These are phyloP conservation scores for Anthoscopus minutus DNA, from an alignment of 2,113 vertebrate species.

Conservation along the genomic window DNA sequence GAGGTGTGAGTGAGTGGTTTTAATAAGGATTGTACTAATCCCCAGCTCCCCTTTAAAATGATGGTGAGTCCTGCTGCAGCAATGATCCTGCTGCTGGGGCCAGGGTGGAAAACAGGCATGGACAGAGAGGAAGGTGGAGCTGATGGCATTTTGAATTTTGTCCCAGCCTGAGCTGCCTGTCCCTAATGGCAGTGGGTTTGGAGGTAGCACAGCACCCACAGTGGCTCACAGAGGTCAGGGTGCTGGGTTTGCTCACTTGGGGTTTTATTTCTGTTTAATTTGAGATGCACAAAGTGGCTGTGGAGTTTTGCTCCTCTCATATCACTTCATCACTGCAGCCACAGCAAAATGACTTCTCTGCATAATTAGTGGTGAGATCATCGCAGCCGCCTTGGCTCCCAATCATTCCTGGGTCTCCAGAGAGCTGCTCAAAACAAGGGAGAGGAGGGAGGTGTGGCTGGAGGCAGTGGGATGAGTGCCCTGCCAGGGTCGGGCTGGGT, in stretches of 20 bases:
- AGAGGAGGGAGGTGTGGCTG: not conserved
- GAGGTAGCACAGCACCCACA: constrained; percentile 6
- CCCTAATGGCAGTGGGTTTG: constrained; percentile 29
- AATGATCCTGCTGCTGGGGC: not conserved
- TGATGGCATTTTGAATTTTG: constrained; percentile 55
- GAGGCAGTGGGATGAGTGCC: not conserved
- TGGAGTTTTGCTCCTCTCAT: not conserved
- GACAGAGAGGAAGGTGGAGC: not conserved
- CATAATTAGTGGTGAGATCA: constrained; percentile 62
- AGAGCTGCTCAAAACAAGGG: not conserved
- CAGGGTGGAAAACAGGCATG: not conserved
- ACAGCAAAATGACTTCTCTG: constrained; percentile 46
- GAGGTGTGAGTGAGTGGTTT: constrained; percentile 38
- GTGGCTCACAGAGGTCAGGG: not conserved
- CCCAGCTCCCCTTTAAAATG: not conserved
- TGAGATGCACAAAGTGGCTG: not conserved
- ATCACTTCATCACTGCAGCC: constrained; percentile 6
- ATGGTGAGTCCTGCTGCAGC: not conserved
- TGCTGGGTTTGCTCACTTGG: not conserved
- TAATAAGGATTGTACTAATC: constrained; percentile 24
- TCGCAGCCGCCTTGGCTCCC: not conserved
- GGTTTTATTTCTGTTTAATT: not conserved
- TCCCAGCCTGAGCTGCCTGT: constrained; percentile 46
- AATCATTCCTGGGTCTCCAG: not conserved
- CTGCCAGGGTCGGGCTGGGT: not conserved